Evolutionary conservation across 2,888 invertebrate species (phyloP), one percentile per base, ranked within the genome.

Genomic region (Limnephilus lunatus): DNA sequence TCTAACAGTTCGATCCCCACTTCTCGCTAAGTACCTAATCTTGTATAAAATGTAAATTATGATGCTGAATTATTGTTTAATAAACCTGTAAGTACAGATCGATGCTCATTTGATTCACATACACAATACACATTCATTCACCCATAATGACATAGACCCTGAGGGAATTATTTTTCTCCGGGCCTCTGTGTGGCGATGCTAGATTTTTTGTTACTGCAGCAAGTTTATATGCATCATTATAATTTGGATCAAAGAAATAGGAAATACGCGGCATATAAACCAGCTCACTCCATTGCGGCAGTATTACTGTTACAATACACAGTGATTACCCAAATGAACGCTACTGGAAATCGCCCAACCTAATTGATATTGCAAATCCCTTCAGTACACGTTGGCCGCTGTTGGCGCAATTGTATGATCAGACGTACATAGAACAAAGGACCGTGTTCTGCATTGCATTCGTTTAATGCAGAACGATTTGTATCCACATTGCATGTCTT

Each of bases 381-480:
- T 86, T 68, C 68, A 44, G 86, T 86, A 44, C 80, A 89, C 31
- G 80, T 80, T 82, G 30, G 14, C 25, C 68, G 30, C 35, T 48
- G 44, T 90, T 90, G 90, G 14, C n/a, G 80, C 53, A 90, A 90
- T 90, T 19, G 90, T 82, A 82, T 15, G 82, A 89, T 89, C 88
- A 53, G 31, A 87, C 53, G 80, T 35, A 68, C 25, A 68, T 35
- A 83, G 82, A 89, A 91, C 91, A 91, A 91, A 91, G 91, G 81
- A 81, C 88, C 30, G 82, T 68, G 68, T 68, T 68, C 68, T 68
- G 81, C 91, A 91, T 89, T 91, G 85, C 88, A 48, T 83, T 91
- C 91, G 53, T 81, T 87, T 44, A 80, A 91, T 80, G 80, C 86
- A 80, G 39, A 91, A 85, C 91, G 91, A 91, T 91, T 91, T 91